phyloP scores from a whole-genome alignment of 2,113 vertebrate species.

The Nycticorax nycticorax region DNA sequence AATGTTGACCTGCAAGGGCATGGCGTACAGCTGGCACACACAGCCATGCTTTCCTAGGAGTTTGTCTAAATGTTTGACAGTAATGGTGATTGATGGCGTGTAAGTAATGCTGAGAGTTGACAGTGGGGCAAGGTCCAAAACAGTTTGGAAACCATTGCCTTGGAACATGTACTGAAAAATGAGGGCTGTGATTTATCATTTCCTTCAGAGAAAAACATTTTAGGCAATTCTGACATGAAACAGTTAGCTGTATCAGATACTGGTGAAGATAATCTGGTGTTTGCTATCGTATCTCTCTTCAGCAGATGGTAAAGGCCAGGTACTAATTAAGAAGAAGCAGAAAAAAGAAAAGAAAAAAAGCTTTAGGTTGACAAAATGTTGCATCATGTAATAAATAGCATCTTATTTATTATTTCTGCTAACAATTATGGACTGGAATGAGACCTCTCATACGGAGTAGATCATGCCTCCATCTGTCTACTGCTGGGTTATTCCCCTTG shows the following conservation, averaged over 20 bases:
- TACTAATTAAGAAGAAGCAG: slow-evolving; percentile 41
- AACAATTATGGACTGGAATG: slow-evolving; percentile 20
- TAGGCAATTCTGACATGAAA: slow-evolving; percentile 35
- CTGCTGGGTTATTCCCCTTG: neutral
- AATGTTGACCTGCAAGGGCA: neutral
- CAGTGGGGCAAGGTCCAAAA: slow-evolving; percentile 54
- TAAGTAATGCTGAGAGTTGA: slow-evolving; percentile 45
- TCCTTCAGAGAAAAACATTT: slow-evolving; percentile 46
- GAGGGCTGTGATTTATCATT: slow-evolving; percentile 48
- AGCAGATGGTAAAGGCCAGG: slow-evolving; percentile 57
- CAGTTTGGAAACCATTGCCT: slow-evolving; percentile 53
- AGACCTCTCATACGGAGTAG: slow-evolving; percentile 34
- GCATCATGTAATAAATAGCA: slow-evolving; percentile 3
- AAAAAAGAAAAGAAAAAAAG: neutral
- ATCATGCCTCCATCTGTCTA: slow-evolving; percentile 52
- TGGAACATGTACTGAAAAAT: slow-evolving; percentile 30
- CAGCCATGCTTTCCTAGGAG: neutral
- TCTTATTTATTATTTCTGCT: slow-evolving; percentile 42
- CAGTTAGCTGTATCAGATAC: slow-evolving; percentile 33
- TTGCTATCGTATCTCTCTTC: neutral
- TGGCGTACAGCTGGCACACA: neutral
- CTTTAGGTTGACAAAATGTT: slow-evolving; percentile 14
- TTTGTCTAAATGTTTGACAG: neutral
- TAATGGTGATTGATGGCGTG: slow-evolving; percentile 26
- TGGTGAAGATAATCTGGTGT: slow-evolving; percentile 13